Base-by-base conservation (phyloP, 2,113 vertebrate species). In the Calypte anna region DNA sequence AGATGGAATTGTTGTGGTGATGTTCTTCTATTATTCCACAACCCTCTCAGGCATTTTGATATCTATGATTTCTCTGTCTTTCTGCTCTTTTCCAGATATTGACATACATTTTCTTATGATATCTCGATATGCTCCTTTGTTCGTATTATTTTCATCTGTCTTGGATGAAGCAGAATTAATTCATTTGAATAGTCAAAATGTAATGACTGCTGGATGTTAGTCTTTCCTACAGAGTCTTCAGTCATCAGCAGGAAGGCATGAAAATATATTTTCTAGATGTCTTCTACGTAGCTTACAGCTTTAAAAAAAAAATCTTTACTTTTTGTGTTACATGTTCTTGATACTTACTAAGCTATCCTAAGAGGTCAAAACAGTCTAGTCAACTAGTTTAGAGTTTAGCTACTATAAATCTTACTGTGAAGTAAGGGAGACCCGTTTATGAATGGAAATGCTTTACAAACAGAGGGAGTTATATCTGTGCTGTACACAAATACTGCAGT, bases 1-100 rank as follows among this genome's bases (percentile, higher is more conserved):
- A 94, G 53, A 64, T 91, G 90, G 64, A 96, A 46, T 90, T 83
- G 33, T 94, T 83, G 63, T 83, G 67, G 14, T 82, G 72, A 21
- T 79, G 18, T 53, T 95, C 91, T 90, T 58, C 78, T 88, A 5
- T 90, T 95, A 86, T 84, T 62, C 43, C 28, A n/a, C 51, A 87
- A n/a, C 38, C 53, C 57, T n/a, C 44, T 67, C 7, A 3, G 82
- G 57, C 68, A 43, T 80, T 91, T 88, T 57, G 44, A 68, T 94
- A 50, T 83, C 4, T 17, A 38, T 72, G 31, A 55, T 80, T 93
- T 94, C 57, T 70, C 23, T 91, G 66, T 89, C 44, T 74, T 83
- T 73, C 33, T 57, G 21, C 55, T 46, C 43, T 77, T 92, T 70
- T 31, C 25, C 5, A 12, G 44, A 88, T 40, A 61, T 1, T 86